phyloP scores from a whole-genome alignment of 2,113 vertebrate species.

The Rhodinocichla rosea region DNA sequence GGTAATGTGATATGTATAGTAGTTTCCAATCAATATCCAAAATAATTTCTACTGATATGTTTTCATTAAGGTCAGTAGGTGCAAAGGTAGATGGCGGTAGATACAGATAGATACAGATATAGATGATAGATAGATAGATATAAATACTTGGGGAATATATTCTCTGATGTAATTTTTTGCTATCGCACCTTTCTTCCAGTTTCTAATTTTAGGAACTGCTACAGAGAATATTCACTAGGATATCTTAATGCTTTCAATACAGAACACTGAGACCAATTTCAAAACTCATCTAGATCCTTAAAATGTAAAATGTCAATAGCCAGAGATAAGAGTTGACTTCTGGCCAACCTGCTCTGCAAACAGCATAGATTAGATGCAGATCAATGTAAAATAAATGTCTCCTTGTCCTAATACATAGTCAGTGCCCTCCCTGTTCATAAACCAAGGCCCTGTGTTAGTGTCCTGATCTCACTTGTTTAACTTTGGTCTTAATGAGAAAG shows the following conservation, averaged over 20 bases:
- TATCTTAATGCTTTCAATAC: neutral
- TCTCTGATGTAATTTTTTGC: neutral
- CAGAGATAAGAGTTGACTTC: slow-evolving; percentile 53
- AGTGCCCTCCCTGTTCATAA: neutral
- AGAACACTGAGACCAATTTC: neutral
- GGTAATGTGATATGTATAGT: neutral
- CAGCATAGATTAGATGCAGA: slow-evolving; percentile 59
- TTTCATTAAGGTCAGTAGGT: neutral
- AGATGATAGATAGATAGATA: neutral
- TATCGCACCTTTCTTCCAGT: neutral
- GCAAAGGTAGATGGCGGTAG: neutral
- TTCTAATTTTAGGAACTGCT: neutral
- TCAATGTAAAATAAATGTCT: slow-evolving; percentile 33
- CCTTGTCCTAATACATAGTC: neutral
- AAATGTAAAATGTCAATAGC: slow-evolving; percentile 48
- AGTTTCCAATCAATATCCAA: neutral
- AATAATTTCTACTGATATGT: neutral
- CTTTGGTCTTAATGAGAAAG: neutral
- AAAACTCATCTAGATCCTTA: slow-evolving; percentile 24
- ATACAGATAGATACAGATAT: neutral
- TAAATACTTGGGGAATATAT: neutral
- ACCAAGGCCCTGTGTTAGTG: neutral
- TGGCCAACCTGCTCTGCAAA: slow-evolving; percentile 19
- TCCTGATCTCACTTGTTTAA: neutral
- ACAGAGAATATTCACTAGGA: neutral